Conservation (phyloP, 1,140 invertebrate species). For the Diploscapter pachys region DNA sequence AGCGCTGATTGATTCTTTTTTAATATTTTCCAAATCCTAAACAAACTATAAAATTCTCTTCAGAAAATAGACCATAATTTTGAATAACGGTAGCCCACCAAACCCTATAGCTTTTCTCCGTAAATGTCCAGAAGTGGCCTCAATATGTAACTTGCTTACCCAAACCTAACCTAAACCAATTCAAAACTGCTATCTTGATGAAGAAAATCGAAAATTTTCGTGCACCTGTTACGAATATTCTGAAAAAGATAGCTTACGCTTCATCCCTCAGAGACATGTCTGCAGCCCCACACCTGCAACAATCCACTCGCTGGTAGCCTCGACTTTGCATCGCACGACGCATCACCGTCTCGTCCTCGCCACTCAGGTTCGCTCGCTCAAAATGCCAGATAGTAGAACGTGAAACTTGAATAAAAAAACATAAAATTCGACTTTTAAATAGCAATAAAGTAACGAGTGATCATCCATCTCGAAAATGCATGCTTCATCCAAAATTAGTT, state of each 20-base stretch:
- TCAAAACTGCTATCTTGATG: too few relatives aligned
- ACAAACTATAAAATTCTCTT: neutral
- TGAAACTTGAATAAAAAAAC: neutral
- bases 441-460: neutral
- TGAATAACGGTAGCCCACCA: neutral
- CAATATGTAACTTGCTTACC: too few relatives aligned
- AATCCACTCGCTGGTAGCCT: conserved; percentile 13
- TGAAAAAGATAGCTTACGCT: conserved; percentile 1
- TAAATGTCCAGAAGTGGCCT: too few relatives aligned
- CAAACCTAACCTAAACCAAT: too few relatives aligned
- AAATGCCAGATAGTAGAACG: neutral
- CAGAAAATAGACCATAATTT: neutral
- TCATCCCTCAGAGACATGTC: conserved; percentile 23
- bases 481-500: too few relatives aligned
- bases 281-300: conserved; percentile 13
- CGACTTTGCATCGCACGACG: conserved; percentile 18
- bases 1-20: too few relatives aligned
- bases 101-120: too few relatives aligned
- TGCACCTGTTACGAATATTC: neutral
- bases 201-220: too few relatives aligned
- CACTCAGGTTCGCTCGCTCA: conserved; percentile 11
- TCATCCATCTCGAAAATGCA: neutral
- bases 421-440: neutral
- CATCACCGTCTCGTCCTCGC: conserved; percentile 12
- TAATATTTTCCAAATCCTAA: too few relatives aligned